Base-by-base conservation (phyloP, 2,888 invertebrate species). In the Cordylochernes scorpioides region DNA sequence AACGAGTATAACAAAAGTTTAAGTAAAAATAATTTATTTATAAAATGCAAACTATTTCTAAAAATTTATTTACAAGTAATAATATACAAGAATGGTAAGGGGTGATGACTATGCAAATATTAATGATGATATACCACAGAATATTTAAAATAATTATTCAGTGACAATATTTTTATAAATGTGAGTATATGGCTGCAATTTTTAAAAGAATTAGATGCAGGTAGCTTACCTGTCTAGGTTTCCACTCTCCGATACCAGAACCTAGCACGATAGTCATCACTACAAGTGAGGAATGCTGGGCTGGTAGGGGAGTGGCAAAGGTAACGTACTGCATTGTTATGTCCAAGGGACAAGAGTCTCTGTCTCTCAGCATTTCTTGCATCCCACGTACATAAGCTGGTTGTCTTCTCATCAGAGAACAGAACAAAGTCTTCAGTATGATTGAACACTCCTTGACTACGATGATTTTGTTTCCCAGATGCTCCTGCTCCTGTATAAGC, bases 341-440 rank as follows among this genome's bases (percentile, higher is more conserved):
- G 94, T 1, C 94, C 91, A 30, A 97, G 55, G 0, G 91, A 84
- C 54, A 94, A 67, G 1, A 97, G 63, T 40, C 84, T 75, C 45
- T 88, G 75, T 10, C 94, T 60, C 15, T 82, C 75, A 13, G 91
- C 86, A 51, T 80, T 91, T 28, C 94, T 60, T 0, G 94, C 75
- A 52, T 97, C 91, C 97, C 97, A 97, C 1, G 84, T 84, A 51
- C 97, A 97, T 1, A 97, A 59, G 0, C 88, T 91, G 0, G 86
- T 88, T 1, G 91, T 91, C 1, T 84, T 88, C 52, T 94, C 94
- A 49, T 99, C 97, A 0, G 94, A 94, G 49, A 88, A 91, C 53
- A 97, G 61, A 0, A 94, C 88, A 50, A 77, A 99, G 55, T 97
- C 97, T 54, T 97, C 97, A 0, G 91, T 91, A 49, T 97, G 97